Conservation (phyloP, 2,113 vertebrate genomes). For the Craseonycteris thonglongyai region DNA sequence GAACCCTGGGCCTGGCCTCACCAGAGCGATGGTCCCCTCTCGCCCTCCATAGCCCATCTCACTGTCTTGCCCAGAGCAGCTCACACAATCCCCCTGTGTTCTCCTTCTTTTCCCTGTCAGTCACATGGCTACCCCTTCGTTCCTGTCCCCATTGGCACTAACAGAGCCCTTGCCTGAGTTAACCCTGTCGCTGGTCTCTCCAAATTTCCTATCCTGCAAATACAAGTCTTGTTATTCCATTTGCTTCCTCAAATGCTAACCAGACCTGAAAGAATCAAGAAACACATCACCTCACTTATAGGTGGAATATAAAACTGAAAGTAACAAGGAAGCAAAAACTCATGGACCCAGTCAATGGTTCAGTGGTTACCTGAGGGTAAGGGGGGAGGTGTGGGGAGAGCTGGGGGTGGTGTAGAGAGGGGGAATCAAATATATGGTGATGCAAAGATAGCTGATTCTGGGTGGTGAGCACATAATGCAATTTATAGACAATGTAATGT, state of each 20-base stretch:
- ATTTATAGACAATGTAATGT: too few species aligned
- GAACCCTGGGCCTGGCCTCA: neutral
- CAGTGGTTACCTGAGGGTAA: too few species aligned
- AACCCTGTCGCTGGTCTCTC: neutral
- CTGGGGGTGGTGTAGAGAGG: too few species aligned
- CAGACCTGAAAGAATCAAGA: too few species aligned
- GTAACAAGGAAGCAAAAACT: too few species aligned
- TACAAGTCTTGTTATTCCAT: neutral
- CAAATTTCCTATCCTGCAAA: neutral
- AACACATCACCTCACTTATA: too few species aligned
- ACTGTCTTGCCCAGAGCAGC: neutral
- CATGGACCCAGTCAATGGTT: too few species aligned
- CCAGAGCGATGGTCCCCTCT: neutral
- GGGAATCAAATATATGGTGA: too few species aligned
- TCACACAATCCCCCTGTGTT: fast-evolving
- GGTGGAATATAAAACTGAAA: too few species aligned
- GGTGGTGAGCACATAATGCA: too few species aligned
- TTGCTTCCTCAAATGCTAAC: neutral
- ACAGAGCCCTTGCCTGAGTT: neutral
- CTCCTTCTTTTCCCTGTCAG: neutral
- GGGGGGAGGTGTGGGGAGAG: too few species aligned
- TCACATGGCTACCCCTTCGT: neutral
- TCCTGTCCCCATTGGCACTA: neutral
- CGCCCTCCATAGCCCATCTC: neutral
- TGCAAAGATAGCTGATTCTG: too few species aligned